phyloP scores from a whole-genome alignment of 2,797 vertebrate genomes.

The Coregonus sp. region DNA sequence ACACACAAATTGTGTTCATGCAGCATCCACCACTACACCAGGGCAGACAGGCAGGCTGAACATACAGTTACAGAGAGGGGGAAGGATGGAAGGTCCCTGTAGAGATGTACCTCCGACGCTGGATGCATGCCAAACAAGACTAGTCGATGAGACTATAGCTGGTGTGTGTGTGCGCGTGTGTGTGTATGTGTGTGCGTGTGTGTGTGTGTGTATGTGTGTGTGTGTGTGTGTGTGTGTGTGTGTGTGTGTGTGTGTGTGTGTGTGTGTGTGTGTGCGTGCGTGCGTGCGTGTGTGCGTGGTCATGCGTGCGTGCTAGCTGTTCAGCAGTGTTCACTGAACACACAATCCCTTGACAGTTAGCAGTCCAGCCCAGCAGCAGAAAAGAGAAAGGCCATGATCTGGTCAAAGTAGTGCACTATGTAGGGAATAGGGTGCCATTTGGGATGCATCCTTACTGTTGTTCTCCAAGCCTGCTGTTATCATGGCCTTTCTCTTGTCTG shows the following conservation, averaged over 20 bases:
- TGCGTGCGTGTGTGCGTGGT: neutral
- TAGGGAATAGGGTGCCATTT: too few species aligned
- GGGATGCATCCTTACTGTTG: too few species aligned
- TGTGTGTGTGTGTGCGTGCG: neutral
- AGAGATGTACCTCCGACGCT: too few species aligned
- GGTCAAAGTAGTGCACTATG: too few species aligned
- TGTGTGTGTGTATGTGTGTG: neutral
- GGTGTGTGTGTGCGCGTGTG: slow-evolving; percentile 3
- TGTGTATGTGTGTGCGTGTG: neutral
- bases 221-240: neutral
- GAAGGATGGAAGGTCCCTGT: neutral
- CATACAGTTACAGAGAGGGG: neutral
- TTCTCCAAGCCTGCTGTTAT: too few species aligned
- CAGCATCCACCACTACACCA: too few species aligned
- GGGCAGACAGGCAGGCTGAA: neutral
- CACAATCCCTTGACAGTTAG: too few species aligned
- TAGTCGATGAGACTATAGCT: neutral
- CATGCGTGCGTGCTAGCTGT: neutral
- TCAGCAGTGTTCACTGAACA: too few species aligned
- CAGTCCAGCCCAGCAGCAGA: too few species aligned
- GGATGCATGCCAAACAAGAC: too few species aligned
- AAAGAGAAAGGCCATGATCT: too few species aligned
- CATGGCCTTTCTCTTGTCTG: too few species aligned
- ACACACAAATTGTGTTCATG: neutral
- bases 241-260: neutral